These are phyloP conservation scores for Atlantisia rogersi DNA, from an alignment of 2,113 vertebrate species.

Conservation along the genomic window DNA sequence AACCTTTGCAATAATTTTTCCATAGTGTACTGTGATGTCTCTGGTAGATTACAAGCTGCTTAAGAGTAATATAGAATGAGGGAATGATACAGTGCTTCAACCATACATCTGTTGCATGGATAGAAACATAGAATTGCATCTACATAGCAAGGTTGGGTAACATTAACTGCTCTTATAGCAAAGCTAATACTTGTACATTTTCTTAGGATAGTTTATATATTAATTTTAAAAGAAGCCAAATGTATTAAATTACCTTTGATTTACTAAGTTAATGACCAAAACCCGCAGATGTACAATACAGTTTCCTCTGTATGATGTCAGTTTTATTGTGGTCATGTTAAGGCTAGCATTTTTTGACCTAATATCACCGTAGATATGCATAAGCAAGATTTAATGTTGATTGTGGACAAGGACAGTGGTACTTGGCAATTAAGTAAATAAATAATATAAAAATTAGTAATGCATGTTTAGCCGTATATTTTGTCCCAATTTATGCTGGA, in stretches of 20 bases:
- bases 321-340: not conserved
- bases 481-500: not conserved
- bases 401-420: not conserved
- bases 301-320: not conserved
- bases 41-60: not conserved
- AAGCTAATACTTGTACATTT: not conserved
- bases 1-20: not conserved
- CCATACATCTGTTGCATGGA: not conserved
- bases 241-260: not conserved
- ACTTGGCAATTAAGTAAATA: not conserved
- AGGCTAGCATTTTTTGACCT: not conserved
- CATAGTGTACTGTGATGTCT: not conserved
- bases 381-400: not conserved
- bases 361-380: not conserved
- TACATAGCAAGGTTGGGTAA: not conserved
- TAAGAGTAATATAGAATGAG: not conserved
- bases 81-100: not conserved
- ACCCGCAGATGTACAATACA: not conserved
- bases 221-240: not conserved
- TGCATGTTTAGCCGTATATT: not conserved
- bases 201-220: not conserved
- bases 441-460: not conserved
- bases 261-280: conserved; percentile 14
- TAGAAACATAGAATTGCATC: not conserved
- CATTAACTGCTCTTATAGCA: not conserved